Evolutionary conservation across 2,888 invertebrate species (phyloP).

Genomic region (Cryptocheilus praepositus): DNA sequence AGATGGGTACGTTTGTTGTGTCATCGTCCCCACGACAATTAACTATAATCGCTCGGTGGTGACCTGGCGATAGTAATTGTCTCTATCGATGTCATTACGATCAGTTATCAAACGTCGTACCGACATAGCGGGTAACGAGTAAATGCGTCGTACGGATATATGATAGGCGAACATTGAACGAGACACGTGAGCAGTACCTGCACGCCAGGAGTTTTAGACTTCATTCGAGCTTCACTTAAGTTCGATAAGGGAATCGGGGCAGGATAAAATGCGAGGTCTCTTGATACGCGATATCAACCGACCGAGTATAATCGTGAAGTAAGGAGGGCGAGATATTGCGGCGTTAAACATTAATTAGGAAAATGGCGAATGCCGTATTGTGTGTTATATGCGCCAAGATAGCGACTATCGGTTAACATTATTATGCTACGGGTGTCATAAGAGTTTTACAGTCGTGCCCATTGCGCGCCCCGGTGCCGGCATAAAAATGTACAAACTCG

Average conservation of each 20-base stretch:
- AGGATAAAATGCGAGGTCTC: conserved; percentile 12
- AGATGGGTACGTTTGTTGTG: no score
- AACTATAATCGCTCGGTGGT: no score
- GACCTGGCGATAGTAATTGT: no score
- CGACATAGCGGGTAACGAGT: no score
- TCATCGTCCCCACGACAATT: no score
- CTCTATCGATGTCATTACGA: no score
- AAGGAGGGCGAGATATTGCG: conserved; percentile 52
- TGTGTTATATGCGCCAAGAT: conserved; percentile 45
- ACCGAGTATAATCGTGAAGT: conserved; percentile 36
- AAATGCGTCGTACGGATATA: no score
- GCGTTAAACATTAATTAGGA: conserved; percentile 65
- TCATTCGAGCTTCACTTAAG: no score
- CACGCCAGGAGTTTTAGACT: no score
- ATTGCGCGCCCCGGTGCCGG: conserved; percentile 41
- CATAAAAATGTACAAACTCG: conserved; percentile 51
- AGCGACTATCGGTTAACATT: conserved; percentile 54
- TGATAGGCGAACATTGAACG: no score
- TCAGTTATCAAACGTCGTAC: no score
- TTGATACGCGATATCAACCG: conserved; percentile 48
- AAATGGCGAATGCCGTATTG: conserved; percentile 51
- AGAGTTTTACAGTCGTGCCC: conserved; percentile 57
- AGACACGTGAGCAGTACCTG: no score
- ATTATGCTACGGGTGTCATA: conserved; percentile 63
- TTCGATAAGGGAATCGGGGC: not conserved